Conservation (phyloP, 2,797 vertebrate genomes). For the Okamejei kenojei region DNA sequence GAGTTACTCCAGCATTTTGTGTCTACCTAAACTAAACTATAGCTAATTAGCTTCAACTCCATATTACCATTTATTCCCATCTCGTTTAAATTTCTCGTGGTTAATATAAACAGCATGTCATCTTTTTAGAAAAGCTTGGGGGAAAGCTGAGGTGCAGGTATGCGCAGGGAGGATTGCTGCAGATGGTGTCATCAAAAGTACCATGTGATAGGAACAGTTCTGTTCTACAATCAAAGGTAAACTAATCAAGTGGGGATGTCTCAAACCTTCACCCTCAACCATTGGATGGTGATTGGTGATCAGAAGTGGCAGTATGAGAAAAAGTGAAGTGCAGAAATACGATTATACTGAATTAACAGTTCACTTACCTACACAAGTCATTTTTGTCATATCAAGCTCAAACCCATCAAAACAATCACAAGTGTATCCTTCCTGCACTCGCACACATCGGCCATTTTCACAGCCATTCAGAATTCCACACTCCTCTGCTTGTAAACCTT, state of each 20-base stretch:
- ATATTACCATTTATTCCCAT: no score
- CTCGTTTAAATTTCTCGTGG: no score
- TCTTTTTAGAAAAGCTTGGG: no score
- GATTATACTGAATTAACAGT: neutral
- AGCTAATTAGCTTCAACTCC: no score
- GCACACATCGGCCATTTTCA: conserved; percentile 68
- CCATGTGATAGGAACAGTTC: neutral
- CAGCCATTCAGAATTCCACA: conserved; percentile 68
- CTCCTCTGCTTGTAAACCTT: conserved; percentile 65
- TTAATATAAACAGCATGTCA: no score
- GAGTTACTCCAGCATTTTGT: no score
- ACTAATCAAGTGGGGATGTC: neutral
- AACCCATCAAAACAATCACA: conserved; percentile 72
- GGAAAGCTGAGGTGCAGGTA: no score
- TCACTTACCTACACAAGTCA: conserved; percentile 48
- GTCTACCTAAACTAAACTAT: no score
- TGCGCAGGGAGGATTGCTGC: no score
- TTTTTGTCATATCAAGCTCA: conserved; percentile 53
- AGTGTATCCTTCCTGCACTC: conserved; percentile 66
- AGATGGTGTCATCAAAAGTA: neutral
- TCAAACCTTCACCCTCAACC: neutral
- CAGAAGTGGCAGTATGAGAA: neutral
- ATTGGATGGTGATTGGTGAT: neutral
- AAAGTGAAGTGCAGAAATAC: conserved; percentile 41
- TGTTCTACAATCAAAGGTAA: neutral